Percentiles rank a stretch among this genome's conserved stretches.
Evolutionary conservation across 2,113 vertebrate species (phyloP).

Genomic region (Callopanchax toddi): DNA sequence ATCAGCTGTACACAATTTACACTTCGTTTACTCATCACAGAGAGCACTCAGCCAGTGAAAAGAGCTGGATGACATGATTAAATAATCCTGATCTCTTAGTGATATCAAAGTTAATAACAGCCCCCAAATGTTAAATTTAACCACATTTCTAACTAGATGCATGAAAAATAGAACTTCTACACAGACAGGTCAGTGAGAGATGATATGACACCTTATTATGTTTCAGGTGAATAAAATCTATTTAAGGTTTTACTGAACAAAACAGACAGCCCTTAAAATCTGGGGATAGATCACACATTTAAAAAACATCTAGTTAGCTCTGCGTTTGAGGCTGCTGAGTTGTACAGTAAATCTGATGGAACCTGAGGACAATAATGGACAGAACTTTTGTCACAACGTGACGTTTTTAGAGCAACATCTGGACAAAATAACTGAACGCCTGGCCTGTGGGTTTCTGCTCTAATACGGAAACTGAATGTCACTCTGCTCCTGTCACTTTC

Average conservation of each 20-base stretch:
- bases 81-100: neutral
- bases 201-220: neutral
- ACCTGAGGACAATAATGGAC: conserved; percentile 62
- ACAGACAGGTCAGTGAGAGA: neutral
- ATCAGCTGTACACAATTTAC: neutral
- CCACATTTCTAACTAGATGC: neutral
- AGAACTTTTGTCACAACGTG: conserved; percentile 11
- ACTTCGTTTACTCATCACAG: neutral
- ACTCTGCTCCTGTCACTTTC: neutral
- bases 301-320: neutral
- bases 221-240: neutral
- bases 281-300: neutral
- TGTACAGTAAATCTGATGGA: conserved; percentile 60
- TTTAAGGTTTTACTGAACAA: neutral
- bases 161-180: neutral
- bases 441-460: neutral
- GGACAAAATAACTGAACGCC: no score
- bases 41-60: neutral
- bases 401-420: no score
- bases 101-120: neutral
- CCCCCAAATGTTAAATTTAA: neutral
- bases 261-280: neutral
- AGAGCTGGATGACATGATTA: neutral
- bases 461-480: neutral
- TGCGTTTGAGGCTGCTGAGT: conserved; percentile 33